Evolutionary conservation across 92 coral and sea anemone genomes (phyloP).

Genomic region (Zoanthus gigantus): DNA sequence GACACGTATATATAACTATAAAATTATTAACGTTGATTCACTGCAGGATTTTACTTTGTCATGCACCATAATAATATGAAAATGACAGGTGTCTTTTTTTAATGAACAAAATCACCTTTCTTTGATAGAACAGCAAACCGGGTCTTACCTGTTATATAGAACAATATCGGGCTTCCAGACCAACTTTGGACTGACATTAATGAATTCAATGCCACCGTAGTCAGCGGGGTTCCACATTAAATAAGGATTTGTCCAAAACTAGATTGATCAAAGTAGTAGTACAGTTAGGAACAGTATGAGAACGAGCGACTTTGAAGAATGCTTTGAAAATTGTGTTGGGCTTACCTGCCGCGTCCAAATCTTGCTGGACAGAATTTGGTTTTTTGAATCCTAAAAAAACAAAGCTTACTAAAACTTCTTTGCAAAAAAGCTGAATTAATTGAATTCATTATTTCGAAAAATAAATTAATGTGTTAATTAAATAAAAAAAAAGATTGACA

Average conservation of each 20-base stretch:
- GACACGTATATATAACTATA: too few species aligned
- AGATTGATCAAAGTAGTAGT: not conserved
- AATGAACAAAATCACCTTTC: too few species aligned
- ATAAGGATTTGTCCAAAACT: conserved; percentile 51
- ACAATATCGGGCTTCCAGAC: conserved; percentile 66
- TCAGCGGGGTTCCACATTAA: conserved; percentile 59
- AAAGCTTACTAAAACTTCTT: not conserved
- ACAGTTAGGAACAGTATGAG: not conserved
- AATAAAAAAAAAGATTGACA: too few species aligned
- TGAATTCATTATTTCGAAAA: too few species aligned
- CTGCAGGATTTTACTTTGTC: too few species aligned
- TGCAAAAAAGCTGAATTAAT: too few species aligned
- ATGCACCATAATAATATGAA: too few species aligned
- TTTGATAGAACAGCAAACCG: too few species aligned
- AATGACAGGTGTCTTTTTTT: too few species aligned
- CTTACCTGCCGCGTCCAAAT: conserved; percentile 63
- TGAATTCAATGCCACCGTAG: conserved; percentile 40
- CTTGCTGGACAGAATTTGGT: conserved; percentile 57
- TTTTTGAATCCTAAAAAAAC: conserved; percentile 45
- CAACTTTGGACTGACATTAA: conserved; percentile 53
- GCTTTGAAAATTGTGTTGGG: too few species aligned
- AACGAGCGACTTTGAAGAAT: not conserved
- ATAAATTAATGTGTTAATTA: too few species aligned
- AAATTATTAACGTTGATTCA: too few species aligned
- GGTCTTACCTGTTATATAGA: conserved; percentile 56